A percentile compares a stretch with the other conserved stretches of the same genome.
Evolutionary conservation across 1,140 invertebrate genomes (phyloP).

Genomic region (Ericerus pela): DNA sequence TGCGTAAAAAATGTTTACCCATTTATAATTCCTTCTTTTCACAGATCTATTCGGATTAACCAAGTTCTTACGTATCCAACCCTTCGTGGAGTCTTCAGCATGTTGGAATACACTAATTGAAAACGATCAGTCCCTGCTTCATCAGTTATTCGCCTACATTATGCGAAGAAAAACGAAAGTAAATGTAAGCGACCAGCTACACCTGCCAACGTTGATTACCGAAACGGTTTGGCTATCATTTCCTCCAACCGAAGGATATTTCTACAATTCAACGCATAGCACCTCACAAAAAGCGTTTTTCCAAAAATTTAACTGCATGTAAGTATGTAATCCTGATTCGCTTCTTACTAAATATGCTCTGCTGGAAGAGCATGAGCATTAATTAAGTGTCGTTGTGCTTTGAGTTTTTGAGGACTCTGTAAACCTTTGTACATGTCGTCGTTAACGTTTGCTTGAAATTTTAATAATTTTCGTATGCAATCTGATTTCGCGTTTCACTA

Average conservation of each 20-base stretch:
- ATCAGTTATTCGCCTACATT: constrained; percentile 24
- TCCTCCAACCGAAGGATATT: constrained; percentile 37
- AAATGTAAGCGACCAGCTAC: constrained; percentile 40
- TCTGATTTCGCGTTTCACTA: too few relatives aligned
- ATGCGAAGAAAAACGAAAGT: constrained; percentile 55
- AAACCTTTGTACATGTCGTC: too few relatives aligned
- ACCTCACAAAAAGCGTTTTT: neutral
- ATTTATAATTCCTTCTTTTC: constrained; percentile 22
- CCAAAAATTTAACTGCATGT: neutral
- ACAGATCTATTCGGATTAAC: constrained; percentile 53
- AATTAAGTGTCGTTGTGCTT: neutral
- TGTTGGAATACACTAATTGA: constrained; percentile 22
- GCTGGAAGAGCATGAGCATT: neutral
- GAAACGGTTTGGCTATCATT: constrained; percentile 33
- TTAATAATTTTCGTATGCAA: too few relatives aligned
- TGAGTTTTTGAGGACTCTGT: too few relatives aligned
- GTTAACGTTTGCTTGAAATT: too few relatives aligned
- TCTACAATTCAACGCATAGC: constrained; percentile 35
- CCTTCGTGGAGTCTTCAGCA: constrained; percentile 30
- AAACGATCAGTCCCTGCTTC: constrained; percentile 24
- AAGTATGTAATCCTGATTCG: too few relatives aligned
- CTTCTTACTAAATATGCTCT: too few relatives aligned
- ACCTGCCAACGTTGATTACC: constrained; percentile 35
- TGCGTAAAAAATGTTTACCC: too few relatives aligned
- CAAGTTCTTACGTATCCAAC: constrained; percentile 47